A percentile compares a stretch with the other conserved stretches of the same genome.
Evolutionary conservation across 2,797 vertebrate species (phyloP).

Genomic region (Girardinus metallicus): DNA sequence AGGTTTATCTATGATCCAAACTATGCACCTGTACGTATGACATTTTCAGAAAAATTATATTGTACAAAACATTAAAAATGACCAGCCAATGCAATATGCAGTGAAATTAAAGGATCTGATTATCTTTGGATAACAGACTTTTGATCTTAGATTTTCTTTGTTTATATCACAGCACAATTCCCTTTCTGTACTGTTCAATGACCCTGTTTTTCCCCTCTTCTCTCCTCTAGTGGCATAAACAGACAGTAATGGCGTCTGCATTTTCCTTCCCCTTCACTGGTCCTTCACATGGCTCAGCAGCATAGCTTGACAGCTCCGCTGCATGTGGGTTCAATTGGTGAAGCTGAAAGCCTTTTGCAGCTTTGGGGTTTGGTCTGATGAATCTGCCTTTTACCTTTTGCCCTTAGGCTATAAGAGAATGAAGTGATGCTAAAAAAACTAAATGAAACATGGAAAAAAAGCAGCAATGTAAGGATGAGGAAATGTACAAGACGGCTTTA

Average conservation of each 20-base stretch:
- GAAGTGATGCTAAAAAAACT: constrained; percentile 61
- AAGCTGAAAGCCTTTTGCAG: constrained; percentile 77
- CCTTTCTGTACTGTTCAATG: constrained; percentile 57
- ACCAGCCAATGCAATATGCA: constrained; percentile 2
- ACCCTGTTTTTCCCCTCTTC: constrained; percentile 49
- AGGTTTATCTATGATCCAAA: constrained; percentile 10
- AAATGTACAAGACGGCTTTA: constrained; percentile 11
- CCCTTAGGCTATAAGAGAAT: constrained; percentile 64
- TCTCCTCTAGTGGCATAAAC: constrained; percentile 69
- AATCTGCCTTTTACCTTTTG: constrained; percentile 75
- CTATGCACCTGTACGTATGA: not conserved
- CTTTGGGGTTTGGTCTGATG: constrained; percentile 64
- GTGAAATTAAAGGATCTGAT: constrained; percentile 46
- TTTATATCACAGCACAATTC: constrained; percentile 67
- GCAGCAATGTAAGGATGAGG: constrained; percentile 21
- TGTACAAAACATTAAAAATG: constrained; percentile 29
- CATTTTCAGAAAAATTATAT: constrained; percentile 15
- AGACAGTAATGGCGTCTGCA: constrained; percentile 72
- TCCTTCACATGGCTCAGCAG: constrained; percentile 75
- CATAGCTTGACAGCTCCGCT: constrained; percentile 72
- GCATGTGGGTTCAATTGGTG: constrained; percentile 72
- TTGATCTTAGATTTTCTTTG: constrained; percentile 30
- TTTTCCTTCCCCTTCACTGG: constrained; percentile 74
- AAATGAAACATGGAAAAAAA: constrained; percentile 72
- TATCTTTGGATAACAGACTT: constrained; percentile 47